Evolutionary conservation across 2,113 vertebrate genomes (phyloP), one percentile per base, ranked within the genome.

Genomic region (Heterotis niloticus): DNA sequence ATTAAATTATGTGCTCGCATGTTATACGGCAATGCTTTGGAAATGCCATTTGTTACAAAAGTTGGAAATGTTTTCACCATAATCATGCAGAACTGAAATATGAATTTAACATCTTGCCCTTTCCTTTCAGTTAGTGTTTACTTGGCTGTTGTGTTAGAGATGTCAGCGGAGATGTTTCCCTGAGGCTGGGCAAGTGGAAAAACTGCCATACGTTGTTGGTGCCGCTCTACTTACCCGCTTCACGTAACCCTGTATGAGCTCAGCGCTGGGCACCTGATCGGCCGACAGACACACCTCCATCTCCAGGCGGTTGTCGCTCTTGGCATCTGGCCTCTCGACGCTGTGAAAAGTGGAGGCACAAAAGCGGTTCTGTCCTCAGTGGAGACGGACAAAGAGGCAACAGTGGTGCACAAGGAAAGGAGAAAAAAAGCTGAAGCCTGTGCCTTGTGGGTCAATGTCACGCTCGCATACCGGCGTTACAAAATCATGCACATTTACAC

Each of bases 191-290:
- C 54, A n/a, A 52, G 20, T n/a, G 5, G 59, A 3, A 1, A 18
- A 2, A 26, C 1, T 12, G 71, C 24, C 52, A 57, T 12, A 17
- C 34, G 18, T 10, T 65, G 64, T 10, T n/a, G 1, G 64, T 44
- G 56, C 26, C 52, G 17, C 28, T 51, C 0, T 62, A 83, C 94
- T 92, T 88, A 98, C 96, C 92, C 96, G 96, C 83, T 98, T 97
- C 84, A 98, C 87, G 82, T 98, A 96, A 85, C 96, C 96, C 76
- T 96, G 93, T 88, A 98, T 92, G 85, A 95, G 91, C 86, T 96
- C 96, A 3, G 95, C 86, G 85, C 93, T 94, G 80, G 92, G 90
- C 86, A 92, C 89, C 66, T 95, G 94, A 69, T 93, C 92, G 0
- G 93, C 89, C 78, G 92, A 93, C 82, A 95, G 93, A 81, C 91